These are phyloP conservation scores for Watsonalla binaria DNA, from an alignment of 2,888 invertebrate species.

Conservation along the genomic window DNA sequence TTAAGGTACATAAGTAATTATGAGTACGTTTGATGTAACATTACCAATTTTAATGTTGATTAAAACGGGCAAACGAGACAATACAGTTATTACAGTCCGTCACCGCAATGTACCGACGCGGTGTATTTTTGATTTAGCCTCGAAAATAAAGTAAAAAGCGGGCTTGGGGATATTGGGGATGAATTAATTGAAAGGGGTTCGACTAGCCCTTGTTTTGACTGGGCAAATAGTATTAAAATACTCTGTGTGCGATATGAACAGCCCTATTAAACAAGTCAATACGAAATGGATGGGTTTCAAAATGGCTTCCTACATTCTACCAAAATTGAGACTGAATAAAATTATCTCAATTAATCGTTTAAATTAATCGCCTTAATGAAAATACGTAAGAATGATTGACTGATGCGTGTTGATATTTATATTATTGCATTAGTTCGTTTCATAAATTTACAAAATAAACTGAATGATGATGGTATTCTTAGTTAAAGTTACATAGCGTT, in stretches of 20 bases:
- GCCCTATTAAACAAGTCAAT: conserved; percentile 58
- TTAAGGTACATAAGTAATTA: no score
- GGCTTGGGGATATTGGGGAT: conserved; percentile 35
- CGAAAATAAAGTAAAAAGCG: conserved; percentile 47
- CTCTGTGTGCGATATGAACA: conserved; percentile 52
- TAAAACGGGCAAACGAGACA: conserved; percentile 2
- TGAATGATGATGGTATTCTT: no score
- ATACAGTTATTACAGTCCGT: conserved; percentile 20
- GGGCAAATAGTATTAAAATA: conserved; percentile 69
- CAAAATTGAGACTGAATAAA: no score
- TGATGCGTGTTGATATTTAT: no score
- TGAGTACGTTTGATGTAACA: background rate
- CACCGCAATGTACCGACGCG: conserved; percentile 13
- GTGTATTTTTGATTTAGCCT: conserved; percentile 37
- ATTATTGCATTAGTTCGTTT: no score
- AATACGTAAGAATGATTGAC: no score
- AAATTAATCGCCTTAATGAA: no score
- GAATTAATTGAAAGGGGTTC: conserved; percentile 67
- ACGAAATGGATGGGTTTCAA: conserved; percentile 20
- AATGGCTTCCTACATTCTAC: background rate
- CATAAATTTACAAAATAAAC: no score
- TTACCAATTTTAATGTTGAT: background rate
- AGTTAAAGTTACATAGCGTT: no score
- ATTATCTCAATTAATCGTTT: no score
- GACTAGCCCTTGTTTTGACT: conserved; percentile 61